Percentiles rank a stretch among this genome's conserved stretches.
These are phyloP conservation scores for Saguinus midas DNA, from an alignment of 2,113 vertebrate genomes.

Conservation along the genomic window DNA sequence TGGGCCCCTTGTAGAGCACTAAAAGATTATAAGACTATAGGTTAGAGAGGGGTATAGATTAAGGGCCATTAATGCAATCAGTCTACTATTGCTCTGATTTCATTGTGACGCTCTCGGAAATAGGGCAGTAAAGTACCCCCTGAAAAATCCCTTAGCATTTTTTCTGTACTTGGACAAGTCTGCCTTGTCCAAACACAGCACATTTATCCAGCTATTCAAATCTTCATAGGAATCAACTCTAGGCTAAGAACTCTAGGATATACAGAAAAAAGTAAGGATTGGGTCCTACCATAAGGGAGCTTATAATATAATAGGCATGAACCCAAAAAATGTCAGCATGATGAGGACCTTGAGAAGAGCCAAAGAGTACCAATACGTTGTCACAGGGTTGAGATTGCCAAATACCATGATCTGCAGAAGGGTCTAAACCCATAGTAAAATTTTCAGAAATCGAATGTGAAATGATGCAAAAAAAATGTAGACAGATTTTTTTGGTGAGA, in stretches of 20 bases:
- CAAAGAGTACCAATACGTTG: background rate
- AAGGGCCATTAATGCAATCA: background rate
- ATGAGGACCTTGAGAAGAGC: background rate
- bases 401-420: background rate
- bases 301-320: background rate
- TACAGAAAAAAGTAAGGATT: background rate
- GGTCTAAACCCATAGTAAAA: background rate
- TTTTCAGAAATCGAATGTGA: background rate
- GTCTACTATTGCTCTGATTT: background rate
- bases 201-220: background rate
- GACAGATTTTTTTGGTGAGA: background rate
- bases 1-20: background rate
- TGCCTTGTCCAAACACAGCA: background rate
- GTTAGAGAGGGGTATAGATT: background rate
- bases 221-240: background rate
- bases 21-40: background rate
- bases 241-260: background rate
- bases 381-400: background rate
- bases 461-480: background rate
- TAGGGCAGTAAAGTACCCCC: background rate
- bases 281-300: background rate
- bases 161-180: background rate
- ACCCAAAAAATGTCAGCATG: background rate
- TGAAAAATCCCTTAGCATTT: background rate
- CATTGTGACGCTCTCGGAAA: background rate